Percentiles rank a stretch among this genome's conserved stretches.
phyloP scores from a whole-genome alignment of 2,113 vertebrate genomes.

The Eulemur macaco region DNA sequence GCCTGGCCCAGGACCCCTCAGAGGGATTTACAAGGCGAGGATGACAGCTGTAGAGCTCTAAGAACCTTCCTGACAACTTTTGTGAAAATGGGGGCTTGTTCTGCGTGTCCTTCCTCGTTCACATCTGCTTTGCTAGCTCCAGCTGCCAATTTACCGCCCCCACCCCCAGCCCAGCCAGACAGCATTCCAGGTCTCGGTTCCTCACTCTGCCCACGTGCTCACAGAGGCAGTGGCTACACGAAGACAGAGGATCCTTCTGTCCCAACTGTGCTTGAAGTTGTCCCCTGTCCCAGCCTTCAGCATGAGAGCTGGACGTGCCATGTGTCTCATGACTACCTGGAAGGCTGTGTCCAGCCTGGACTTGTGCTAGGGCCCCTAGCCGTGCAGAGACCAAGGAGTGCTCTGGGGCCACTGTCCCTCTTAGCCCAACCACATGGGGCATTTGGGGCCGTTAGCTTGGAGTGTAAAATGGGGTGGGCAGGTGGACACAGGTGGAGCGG shows the following conservation, averaged over 20 bases:
- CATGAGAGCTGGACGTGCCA: neutral
- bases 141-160: neutral
- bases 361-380: accelerated
- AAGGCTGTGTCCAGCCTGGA: neutral
- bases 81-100: neutral
- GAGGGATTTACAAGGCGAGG: neutral
- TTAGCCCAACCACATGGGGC: neutral
- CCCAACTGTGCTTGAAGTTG: neutral
- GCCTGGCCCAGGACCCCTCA: neutral
- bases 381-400: neutral
- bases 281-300: neutral
- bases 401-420: neutral
- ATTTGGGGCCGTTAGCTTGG: neutral
- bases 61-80: neutral
- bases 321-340: neutral
- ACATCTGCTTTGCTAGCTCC: neutral
- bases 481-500: neutral
- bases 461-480: neutral
- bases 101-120: neutral
- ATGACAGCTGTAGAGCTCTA: neutral
- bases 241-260: neutral
- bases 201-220: neutral
- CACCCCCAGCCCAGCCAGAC: neutral
- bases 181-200: neutral
- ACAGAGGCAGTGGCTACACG: neutral